Percentiles rank a stretch among this genome's conserved stretches.
Conservation (phyloP, 2,797 vertebrate species). For the Dryobates pubescens region DNA sequence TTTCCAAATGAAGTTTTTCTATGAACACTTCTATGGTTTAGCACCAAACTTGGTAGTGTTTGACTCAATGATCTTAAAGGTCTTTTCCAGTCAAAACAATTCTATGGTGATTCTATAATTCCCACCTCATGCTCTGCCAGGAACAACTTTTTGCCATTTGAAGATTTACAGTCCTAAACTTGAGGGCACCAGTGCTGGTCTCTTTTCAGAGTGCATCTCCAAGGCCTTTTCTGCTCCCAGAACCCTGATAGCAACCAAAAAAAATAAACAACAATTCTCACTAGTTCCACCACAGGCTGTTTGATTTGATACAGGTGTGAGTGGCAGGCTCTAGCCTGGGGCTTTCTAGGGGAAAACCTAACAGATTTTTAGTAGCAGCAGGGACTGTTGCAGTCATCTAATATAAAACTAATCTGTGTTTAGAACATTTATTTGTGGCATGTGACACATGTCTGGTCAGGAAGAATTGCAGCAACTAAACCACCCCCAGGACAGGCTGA, state of each 20-base stretch:
- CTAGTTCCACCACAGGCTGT: not conserved
- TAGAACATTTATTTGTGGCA: not conserved
- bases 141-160: not conserved
- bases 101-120: too few species aligned
- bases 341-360: not conserved
- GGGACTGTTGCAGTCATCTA: not conserved
- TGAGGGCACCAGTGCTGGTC: not conserved
- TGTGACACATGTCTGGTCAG: not conserved
- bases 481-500: not conserved
- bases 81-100: too few species aligned
- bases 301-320: not conserved
- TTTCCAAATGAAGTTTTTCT: too few species aligned
- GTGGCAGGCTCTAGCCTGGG: not conserved
- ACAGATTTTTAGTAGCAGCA: not conserved
- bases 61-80: too few species aligned
- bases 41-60: too few species aligned
- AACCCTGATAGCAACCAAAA: not conserved
- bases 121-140: not conserved
- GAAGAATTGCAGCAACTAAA: not conserved
- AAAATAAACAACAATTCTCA: not conserved
- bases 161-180: not conserved
- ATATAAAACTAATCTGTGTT: not conserved
- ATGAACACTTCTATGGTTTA: too few species aligned
- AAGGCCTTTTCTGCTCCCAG: not conserved
- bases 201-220: not conserved